phyloP scores from a whole-genome alignment of 2,888 invertebrate species.

The Eupithecia dodoneata region DNA sequence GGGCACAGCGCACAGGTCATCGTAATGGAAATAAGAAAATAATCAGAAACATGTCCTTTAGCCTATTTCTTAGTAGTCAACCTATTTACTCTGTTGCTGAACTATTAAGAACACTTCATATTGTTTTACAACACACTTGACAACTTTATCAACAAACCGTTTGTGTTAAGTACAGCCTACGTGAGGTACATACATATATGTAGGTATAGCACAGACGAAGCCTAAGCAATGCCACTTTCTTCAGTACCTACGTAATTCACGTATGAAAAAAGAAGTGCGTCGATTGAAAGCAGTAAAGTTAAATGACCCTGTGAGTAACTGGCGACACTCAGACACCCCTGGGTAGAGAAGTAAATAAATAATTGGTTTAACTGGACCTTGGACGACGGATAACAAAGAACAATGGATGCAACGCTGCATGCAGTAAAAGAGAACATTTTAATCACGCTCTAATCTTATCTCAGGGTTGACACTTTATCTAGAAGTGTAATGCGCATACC shows the following conservation, averaged over 20 bases:
- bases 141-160: background rate
- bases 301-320: constrained; percentile 68
- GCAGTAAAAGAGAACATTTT: background rate
- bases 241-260: background rate
- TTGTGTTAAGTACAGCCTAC: background rate
- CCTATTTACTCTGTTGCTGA: background rate
- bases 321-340: constrained; percentile 63
- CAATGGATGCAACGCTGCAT: constrained; percentile 41
- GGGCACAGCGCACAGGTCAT: constrained; percentile 21
- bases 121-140: too few relatives aligned
- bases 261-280: constrained; percentile 26
- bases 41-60: background rate
- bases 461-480: background rate
- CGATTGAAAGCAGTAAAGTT: constrained; percentile 57
- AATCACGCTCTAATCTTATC: background rate
- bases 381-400: constrained; percentile 49
- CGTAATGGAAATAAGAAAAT: constrained; percentile 4
- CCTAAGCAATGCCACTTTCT: constrained; percentile 27
- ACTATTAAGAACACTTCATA: background rate
- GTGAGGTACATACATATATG: background rate
- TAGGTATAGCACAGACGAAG: constrained; percentile 8
- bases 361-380: constrained; percentile 49
- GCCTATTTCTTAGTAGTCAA: background rate
- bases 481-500: background rate
- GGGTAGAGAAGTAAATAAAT: constrained; percentile 55